These are phyloP conservation scores for Phoenoteleia sp. DNA, from an alignment of 2,888 invertebrate genomes.

Conservation along the genomic window DNA sequence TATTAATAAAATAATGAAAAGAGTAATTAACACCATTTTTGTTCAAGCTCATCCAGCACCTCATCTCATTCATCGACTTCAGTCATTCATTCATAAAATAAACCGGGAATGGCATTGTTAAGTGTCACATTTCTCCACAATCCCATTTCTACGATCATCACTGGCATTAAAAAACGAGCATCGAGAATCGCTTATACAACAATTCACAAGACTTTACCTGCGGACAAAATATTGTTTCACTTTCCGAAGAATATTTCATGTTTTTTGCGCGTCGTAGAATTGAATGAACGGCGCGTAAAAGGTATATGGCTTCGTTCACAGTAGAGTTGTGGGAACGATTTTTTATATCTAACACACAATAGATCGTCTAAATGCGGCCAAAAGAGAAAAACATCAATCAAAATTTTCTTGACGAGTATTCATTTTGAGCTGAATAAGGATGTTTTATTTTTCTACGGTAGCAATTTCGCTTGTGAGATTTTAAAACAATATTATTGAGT, in stretches of 20 bases:
- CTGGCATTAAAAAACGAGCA: not conserved
- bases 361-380: not conserved
- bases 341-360: slow-evolving; percentile 1
- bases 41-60: not conserved
- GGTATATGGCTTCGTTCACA: slow-evolving; percentile 31
- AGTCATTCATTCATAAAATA: not conserved
- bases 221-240: not conserved
- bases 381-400: not conserved
- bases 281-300: slow-evolving; percentile 21
- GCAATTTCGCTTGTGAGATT: too few relatives aligned
- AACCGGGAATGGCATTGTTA: not conserved
- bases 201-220: not conserved
- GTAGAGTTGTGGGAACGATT: slow-evolving; percentile 18
- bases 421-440: not conserved
- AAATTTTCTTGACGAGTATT: slow-evolving; percentile 6
- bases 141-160: not conserved
- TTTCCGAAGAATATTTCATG: not conserved
- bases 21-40: too few relatives aligned
- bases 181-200: not conserved
- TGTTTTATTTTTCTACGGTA: too few relatives aligned
- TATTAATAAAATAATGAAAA: too few relatives aligned
- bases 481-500: too few relatives aligned
- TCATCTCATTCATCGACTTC: not conserved
- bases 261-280: not conserved
- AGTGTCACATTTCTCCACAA: not conserved